A percentile compares a stretch with the other conserved stretches of the same genome.
Evolutionary conservation across 2,888 invertebrate species (phyloP).

Genomic region (Apocheima hispidaria): DNA sequence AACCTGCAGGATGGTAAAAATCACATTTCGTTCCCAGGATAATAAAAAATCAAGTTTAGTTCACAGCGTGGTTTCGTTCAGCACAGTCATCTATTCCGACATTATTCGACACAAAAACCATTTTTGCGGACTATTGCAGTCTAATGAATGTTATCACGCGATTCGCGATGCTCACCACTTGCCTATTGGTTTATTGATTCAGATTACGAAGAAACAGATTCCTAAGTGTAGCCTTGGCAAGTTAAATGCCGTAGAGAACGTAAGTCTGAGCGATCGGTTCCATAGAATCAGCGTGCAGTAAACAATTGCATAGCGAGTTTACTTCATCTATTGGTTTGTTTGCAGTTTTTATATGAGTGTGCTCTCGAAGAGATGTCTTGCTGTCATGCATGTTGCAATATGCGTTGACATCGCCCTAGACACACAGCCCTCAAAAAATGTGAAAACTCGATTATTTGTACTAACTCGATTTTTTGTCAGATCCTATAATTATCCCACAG

Average conservation of each 20-base stretch:
- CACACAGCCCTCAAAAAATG: too few species aligned
- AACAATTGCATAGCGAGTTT: too few species aligned
- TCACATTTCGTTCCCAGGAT: not conserved
- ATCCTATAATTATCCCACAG: too few species aligned
- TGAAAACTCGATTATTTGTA: too few species aligned
- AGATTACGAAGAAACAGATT: constrained; percentile 7
- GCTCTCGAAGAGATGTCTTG: too few species aligned
- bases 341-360: too few species aligned
- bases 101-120: constrained; percentile 30
- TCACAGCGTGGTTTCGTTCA: constrained; percentile 15
- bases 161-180: constrained; percentile 34
- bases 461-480: too few species aligned
- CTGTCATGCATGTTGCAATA: too few species aligned
- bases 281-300: too few species aligned
- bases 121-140: constrained; percentile 36
- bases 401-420: too few species aligned
- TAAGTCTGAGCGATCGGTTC: not conserved
- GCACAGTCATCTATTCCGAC: constrained; percentile 27
- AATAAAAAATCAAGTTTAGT: constrained; percentile 7
- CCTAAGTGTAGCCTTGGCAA: not conserved
- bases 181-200: constrained; percentile 31
- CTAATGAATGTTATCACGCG: constrained; percentile 49
- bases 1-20: not conserved
- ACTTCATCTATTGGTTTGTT: too few species aligned
- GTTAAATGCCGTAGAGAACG: not conserved